These are phyloP conservation scores for Rhagonycha lutea DNA, from an alignment of 2,888 invertebrate species.

Conservation along the genomic window DNA sequence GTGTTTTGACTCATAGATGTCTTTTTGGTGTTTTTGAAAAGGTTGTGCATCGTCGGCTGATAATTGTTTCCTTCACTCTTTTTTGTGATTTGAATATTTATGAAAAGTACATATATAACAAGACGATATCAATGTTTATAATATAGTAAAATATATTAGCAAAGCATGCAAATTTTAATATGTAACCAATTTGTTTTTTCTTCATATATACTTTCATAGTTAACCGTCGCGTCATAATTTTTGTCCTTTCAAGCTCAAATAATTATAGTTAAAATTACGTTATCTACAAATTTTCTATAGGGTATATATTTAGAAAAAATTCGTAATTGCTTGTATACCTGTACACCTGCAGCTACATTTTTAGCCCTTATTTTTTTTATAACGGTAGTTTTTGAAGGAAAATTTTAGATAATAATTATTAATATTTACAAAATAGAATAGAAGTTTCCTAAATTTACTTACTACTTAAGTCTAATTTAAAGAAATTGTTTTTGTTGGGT, in stretches of 20 bases:
- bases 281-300: not conserved
- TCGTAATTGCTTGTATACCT: slow-evolving; percentile 14
- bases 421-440: slow-evolving; percentile 15
- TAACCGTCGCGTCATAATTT: slow-evolving; percentile 4
- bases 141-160: slow-evolving; percentile 23
- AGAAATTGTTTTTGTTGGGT: not conserved
- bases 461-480: slow-evolving; percentile 6
- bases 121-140: slow-evolving; percentile 28
- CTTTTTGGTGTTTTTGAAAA: slow-evolving; percentile 34
- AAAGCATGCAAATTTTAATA: slow-evolving; percentile 24
- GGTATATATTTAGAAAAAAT: not conserved
- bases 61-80: slow-evolving; percentile 30
- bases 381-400: not conserved
- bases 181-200: slow-evolving; percentile 6
- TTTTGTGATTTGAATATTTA: slow-evolving; percentile 20
- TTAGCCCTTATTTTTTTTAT: slow-evolving; percentile 6
- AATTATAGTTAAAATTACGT: not conserved
- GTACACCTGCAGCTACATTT: not conserved
- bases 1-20: slow-evolving; percentile 8
- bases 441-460: slow-evolving; percentile 11
- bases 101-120: slow-evolving; percentile 15
- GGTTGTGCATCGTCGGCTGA: slow-evolving; percentile 51
- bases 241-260: not conserved
- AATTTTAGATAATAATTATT: slow-evolving; percentile 18
- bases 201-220: not conserved